phyloP scores from a whole-genome alignment of 1,140 invertebrate species.

The Solen grandis region DNA sequence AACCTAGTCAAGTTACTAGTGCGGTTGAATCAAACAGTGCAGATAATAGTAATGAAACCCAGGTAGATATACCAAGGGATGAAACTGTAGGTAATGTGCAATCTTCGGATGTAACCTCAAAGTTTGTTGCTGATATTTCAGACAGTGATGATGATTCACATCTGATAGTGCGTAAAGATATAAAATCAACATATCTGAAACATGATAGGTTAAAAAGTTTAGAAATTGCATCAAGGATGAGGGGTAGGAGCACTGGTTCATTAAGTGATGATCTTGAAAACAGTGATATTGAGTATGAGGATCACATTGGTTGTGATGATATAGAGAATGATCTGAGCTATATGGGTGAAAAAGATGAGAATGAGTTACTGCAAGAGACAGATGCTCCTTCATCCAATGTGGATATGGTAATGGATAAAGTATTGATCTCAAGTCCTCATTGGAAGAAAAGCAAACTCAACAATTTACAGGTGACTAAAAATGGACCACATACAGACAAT shows the following conservation, averaged over 20 bases:
- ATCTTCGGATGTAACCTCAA: conserved; percentile 3
- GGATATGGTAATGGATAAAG: conserved; percentile 10
- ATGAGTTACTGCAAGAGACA: conserved; percentile 2
- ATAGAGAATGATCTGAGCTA: conserved; percentile 35
- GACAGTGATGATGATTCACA: conserved; percentile 60
- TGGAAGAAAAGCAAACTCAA: conserved; percentile 28
- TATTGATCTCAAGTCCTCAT: conserved; percentile 18
- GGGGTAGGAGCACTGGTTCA: conserved; percentile 43
- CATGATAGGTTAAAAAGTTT: conserved; percentile 36
- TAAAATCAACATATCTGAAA: conserved; percentile 53
- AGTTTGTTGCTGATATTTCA: conserved; percentile 14
- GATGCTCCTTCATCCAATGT: neutral
- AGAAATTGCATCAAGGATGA: conserved; percentile 20
- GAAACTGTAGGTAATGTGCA: conserved; percentile 2
- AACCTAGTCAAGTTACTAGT: no score
- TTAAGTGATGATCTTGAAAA: conserved; percentile 31
- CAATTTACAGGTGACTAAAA: conserved; percentile 9
- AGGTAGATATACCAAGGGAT: conserved; percentile 3
- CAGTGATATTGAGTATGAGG: conserved; percentile 47
- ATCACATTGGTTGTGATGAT: conserved; percentile 56
- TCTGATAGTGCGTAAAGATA: conserved; percentile 60
- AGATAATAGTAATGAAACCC: no score
- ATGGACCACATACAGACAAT: no score
- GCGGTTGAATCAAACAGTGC: neutral
- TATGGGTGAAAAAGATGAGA: conserved; percentile 28